Percentiles rank a stretch among this genome's conserved stretches.
Evolutionary conservation across 2,113 vertebrate species (phyloP).

Genomic region (Agelaius tricolor): DNA sequence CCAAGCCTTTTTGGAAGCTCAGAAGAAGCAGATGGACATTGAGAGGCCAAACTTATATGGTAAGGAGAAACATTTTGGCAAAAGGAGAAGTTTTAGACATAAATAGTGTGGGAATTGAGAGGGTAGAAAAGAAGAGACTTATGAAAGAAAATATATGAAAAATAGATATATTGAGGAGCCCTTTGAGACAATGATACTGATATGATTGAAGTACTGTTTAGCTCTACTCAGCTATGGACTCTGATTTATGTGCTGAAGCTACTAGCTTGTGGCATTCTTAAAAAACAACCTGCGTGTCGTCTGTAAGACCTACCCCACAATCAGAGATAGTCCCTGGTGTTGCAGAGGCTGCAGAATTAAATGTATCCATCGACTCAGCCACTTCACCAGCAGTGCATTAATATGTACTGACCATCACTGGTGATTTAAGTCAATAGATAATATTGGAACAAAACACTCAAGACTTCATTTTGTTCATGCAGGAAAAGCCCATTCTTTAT

Average conservation of each 20-base stretch:
- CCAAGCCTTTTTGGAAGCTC: constrained; percentile 85
- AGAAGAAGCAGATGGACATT: constrained; percentile 80
- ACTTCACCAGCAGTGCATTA: fast-evolving
- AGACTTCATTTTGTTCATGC: background rate
- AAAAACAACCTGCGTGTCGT: background rate
- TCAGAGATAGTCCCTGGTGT: background rate
- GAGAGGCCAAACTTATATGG: constrained; percentile 84
- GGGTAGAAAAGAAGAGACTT: background rate
- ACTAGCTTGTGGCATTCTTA: background rate
- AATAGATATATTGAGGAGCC: background rate
- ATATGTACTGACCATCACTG: background rate
- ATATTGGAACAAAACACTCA: background rate
- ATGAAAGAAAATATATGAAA: background rate
- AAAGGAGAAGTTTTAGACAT: background rate
- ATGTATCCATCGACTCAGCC: fast-evolving
- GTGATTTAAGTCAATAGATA: background rate
- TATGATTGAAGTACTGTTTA: background rate
- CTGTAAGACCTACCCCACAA: background rate
- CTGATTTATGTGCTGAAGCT: background rate
- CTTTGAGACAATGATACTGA: background rate
- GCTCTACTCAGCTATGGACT: background rate
- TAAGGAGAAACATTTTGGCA: constrained; percentile 63
- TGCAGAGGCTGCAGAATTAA: background rate
- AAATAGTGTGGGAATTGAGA: background rate
- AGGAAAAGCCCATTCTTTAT: background rate